A percentile compares a stretch with the other conserved stretches of the same genome.
phyloP scores from a whole-genome alignment of 2,888 invertebrate genomes.

The Aspidapion aeneum region DNA sequence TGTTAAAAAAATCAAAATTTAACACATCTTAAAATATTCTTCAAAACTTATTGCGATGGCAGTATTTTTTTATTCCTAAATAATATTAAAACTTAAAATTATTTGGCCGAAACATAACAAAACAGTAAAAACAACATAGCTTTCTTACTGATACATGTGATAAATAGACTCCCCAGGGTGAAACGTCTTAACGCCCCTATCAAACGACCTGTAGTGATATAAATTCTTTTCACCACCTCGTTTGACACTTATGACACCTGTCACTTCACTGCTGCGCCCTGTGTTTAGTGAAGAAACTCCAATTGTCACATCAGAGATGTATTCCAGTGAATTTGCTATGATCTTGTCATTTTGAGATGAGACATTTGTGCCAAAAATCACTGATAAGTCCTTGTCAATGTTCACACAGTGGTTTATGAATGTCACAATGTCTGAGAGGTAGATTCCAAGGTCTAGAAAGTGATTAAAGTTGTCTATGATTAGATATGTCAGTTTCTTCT shows the following conservation, averaged over 20 bases:
- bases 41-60: too few relatives aligned
- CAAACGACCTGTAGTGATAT: conserved; percentile 68
- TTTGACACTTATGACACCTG: conserved; percentile 61
- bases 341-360: conserved; percentile 56
- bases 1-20: too few relatives aligned
- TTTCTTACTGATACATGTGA: conserved; percentile 36
- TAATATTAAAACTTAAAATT: too few relatives aligned
- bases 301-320: conserved; percentile 60
- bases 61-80: too few relatives aligned
- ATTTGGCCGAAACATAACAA: too few relatives aligned
- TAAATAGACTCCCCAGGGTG: conserved; percentile 58
- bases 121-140: too few relatives aligned
- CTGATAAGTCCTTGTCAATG: conserved; percentile 45
- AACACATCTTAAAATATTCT: too few relatives aligned
- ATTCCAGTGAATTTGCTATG: conserved; percentile 58
- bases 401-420: conserved; percentile 52
- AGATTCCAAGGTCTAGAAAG: conserved; percentile 61
- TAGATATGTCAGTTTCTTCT: conserved; percentile 43
- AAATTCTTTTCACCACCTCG: conserved; percentile 48
- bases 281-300: conserved; percentile 65
- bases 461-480: conserved; percentile 72
- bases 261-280: conserved; percentile 69
- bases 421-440: conserved; percentile 51
- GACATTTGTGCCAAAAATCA: conserved; percentile 58
- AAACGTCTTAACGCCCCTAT: conserved; percentile 70